A percentile compares a stretch with the other conserved stretches of the same genome.
These are phyloP conservation scores for Pseudomyrmex cubaensis DNA, from an alignment of 1,140 invertebrate genomes.

Conservation along the genomic window DNA sequence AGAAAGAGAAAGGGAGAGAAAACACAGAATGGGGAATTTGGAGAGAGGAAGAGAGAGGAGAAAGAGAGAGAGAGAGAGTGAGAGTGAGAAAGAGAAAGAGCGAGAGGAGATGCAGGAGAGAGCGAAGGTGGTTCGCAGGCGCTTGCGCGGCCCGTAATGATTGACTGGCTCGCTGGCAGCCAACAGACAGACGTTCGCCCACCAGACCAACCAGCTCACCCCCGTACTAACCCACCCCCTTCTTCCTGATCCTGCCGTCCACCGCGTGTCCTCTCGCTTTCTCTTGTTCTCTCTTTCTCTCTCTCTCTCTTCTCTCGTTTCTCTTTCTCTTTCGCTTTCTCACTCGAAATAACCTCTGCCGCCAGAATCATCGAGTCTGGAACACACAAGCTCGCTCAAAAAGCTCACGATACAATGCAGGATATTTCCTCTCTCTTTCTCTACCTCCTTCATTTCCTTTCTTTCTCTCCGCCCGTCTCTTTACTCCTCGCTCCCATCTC, in stretches of 20 bases:
- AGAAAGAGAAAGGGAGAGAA: conserved; percentile 34
- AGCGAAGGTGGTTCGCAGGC: conserved; percentile 71
- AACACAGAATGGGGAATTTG: conserved; percentile 32
- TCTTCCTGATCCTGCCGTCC: conserved; percentile 58
- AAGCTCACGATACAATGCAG: conserved; percentile 83
- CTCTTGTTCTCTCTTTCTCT: conserved; percentile 38
- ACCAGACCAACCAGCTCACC: conserved; percentile 75
- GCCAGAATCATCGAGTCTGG: conserved; percentile 65
- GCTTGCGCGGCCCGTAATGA: conserved; percentile 85
- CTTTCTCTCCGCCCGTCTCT: conserved; percentile 28
- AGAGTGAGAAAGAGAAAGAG: conserved; percentile 45
- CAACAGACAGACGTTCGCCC: conserved; percentile 85
- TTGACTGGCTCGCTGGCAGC: conserved; percentile 86
- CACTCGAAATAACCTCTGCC: conserved; percentile 64
- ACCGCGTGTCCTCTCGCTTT: conserved; percentile 53
- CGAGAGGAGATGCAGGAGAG: conserved; percentile 60
- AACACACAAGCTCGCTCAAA: conserved; percentile 80
- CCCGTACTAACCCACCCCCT: conserved; percentile 67
- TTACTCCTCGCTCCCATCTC: conserved; percentile 43
- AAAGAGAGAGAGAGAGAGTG: conserved; percentile 24
- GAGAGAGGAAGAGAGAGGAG: conserved; percentile 51
- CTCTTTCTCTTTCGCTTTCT: conserved; percentile 38
- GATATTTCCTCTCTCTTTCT: conserved; percentile 50
- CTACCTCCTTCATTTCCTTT: conserved; percentile 33
- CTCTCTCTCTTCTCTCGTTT: conserved; percentile 7